Evolutionary conservation across 2,888 invertebrate species (phyloP), one percentile per base, ranked within the genome.

Genomic region (Thymelicus sylvestris): DNA sequence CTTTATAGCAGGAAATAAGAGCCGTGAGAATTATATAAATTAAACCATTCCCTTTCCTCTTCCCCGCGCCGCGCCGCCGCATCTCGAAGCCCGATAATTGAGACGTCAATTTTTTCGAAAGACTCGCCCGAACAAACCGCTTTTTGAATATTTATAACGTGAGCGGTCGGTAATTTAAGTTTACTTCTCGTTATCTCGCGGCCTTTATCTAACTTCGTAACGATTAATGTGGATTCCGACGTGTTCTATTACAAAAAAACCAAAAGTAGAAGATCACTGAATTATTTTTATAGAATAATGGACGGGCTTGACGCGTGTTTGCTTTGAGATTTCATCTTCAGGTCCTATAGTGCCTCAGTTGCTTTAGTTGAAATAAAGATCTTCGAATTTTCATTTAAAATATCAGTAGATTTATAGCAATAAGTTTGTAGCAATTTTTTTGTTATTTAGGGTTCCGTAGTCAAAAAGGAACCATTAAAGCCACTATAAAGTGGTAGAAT

Each of bases 21-120:
- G 86, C 87, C 90, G 92, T 92, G 92, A 92, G 91, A 91, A 90
- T 90, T 88, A 89, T 92, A 92, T 89, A 92, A 91, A 92, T 89
- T 90, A 87, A 87, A 83, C 82, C 81, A 78, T 74, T 75, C 67
- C 82, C 81, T 78, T 74, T 75, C 67, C 75, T 75, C 76, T 74
- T 71, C 74, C 77, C 75, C 69, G 41, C 77, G 74, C 69, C 50
- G 13, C 64, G n/a, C 59, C 62, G 13, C 75, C 78, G 75, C 75
- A 76, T 79, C 81, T 80, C 72, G 78, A 66, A 55, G n/a, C 80
- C 81, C 88, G 89, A 90, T 93, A 93, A 93, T 93, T 93, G 93
- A 93, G 93, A 92, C 90, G 91, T 93, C 91, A 92, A 87, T 88
- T 92, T 92, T 92, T 92, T 92, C 84, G 83, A 86, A 77, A 78